Base-by-base conservation (phyloP, 2,797 vertebrate species). In the Syncerus caffer region DNA sequence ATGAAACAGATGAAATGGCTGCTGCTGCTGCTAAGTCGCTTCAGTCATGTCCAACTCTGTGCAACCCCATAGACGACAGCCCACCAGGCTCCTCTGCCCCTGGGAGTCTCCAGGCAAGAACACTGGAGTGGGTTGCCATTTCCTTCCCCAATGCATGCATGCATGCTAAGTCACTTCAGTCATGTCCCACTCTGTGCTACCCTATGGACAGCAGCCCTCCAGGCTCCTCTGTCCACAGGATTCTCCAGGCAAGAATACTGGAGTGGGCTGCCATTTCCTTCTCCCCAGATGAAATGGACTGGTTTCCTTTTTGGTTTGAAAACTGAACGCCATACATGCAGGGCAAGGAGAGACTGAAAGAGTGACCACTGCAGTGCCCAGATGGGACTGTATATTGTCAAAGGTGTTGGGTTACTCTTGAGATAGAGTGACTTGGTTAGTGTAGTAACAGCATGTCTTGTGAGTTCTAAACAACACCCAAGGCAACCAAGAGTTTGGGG, bases 181-280 rank as follows among this genome's bases (percentile, higher is more conserved):
- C 3, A 0, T 5, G 1, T 71, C 10, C 1, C 0, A 23, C 64
- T 38, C 64, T 21, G 19, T 67, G 64, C 0, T 19, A 71, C 64
- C 34, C 34, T 6, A 6, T 38, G 9, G 34, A 38, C 34, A 6
- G 34, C 34, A 71, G 64, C 34, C 34, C 64, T 23, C 19, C 34
- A 71, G 64, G 34, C 64, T 71, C 64, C 64, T 38, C 19, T 6
- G 34, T 71, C 64, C 64, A 23, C 19, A 23, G 64, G 64, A 71
- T 6, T 38, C 64, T 71, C 19, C 34, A 71, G 64, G 64, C 34
- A 71, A 38, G 64, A 38, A 38, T 6, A 71, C 34, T 71, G 34
- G 34, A 38, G 34, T 23, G 34, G 19, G 34, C 38, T 38, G 67
- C 67, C 19, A 38, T 38, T 71, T 38, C 67, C 34, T 23, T 71